Evolutionary conservation across 1,140 invertebrate species (phyloP).

Genomic region (Drosophila funebris): DNA sequence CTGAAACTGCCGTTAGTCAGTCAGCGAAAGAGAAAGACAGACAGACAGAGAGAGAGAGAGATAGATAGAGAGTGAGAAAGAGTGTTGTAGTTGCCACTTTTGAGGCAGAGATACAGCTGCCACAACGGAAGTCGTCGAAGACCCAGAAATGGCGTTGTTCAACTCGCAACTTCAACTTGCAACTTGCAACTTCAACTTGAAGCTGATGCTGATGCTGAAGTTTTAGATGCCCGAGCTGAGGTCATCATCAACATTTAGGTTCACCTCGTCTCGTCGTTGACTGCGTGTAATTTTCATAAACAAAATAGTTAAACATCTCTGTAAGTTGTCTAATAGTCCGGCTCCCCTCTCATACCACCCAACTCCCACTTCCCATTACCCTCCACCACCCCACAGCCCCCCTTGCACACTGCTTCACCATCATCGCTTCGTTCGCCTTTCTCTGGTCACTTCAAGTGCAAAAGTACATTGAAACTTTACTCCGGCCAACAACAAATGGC

Average conservation of each 20-base stretch:
- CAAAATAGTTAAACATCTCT: constrained; percentile 64
- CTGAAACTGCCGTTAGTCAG: constrained; percentile 73
- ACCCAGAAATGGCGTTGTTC: constrained; percentile 37
- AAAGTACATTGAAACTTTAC: constrained; percentile 47
- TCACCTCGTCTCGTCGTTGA: neutral
- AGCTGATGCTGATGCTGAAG: constrained; percentile 14
- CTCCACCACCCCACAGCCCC: neutral
- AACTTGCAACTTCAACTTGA: constrained; percentile 18
- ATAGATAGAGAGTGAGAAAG: neutral
- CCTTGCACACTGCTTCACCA: neutral
- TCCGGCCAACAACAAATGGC: neutral
- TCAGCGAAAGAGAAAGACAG: neutral
- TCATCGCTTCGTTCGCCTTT: neutral
- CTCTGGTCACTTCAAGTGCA: constrained; percentile 56
- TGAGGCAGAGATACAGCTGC: constrained; percentile 1
- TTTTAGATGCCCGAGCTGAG: constrained; percentile 11
- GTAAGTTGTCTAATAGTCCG: constrained; percentile 51
- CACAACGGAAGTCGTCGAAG: constrained; percentile 49
- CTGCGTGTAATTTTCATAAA: constrained; percentile 66
- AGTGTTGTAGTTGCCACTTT: neutral
- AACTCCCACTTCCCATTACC: neutral
- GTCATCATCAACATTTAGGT: constrained; percentile 33
- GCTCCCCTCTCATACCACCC: neutral
- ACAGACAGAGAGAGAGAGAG: neutral
- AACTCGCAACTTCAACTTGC: constrained; percentile 10